These are phyloP conservation scores for Elephantulus edwardii DNA, from an alignment of 2,113 vertebrate species.

Conservation along the genomic window DNA sequence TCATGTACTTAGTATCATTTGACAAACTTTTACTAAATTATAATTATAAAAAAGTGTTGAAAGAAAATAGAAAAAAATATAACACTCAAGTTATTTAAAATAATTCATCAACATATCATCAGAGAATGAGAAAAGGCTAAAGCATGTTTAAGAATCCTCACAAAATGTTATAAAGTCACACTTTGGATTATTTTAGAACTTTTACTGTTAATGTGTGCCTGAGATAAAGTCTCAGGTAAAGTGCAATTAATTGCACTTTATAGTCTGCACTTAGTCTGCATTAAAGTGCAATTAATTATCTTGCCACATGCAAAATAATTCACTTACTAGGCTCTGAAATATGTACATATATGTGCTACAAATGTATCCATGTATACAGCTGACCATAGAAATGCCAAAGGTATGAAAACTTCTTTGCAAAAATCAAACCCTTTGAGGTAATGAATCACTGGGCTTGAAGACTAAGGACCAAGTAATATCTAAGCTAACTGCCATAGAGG, in stretches of 20 bases:
- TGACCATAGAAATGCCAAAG: too few species aligned
- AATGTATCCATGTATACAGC: too few species aligned
- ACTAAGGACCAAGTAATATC: too few species aligned
- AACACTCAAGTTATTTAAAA: constrained; percentile 1
- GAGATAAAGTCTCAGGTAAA: not conserved
- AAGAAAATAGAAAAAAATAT: constrained; percentile 3
- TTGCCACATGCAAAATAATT: constrained; percentile 19
- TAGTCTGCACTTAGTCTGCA: too few species aligned
- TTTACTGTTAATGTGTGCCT: constrained; percentile 1
- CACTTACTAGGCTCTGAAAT: too few species aligned
- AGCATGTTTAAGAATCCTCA: constrained; percentile 26
- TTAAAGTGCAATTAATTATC: constrained; percentile 17
- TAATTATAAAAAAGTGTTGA: constrained; percentile 20
- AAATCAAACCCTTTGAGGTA: too few species aligned
- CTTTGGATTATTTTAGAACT: constrained; percentile 44
- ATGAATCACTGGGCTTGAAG: too few species aligned
- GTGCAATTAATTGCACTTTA: constrained; percentile 14
- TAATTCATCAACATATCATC: not conserved
- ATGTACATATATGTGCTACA: too few species aligned
- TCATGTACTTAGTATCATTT: not conserved
- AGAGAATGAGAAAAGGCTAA: not conserved
- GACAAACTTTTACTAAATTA: constrained; percentile 30
- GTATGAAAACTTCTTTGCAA: too few species aligned
- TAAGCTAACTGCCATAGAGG: too few species aligned
- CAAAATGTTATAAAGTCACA: constrained; percentile 32